A percentile compares a stretch with the other conserved stretches of the same genome.
phyloP scores from a whole-genome alignment of 2,888 invertebrate species.

The Strigamia crassipes region DNA sequence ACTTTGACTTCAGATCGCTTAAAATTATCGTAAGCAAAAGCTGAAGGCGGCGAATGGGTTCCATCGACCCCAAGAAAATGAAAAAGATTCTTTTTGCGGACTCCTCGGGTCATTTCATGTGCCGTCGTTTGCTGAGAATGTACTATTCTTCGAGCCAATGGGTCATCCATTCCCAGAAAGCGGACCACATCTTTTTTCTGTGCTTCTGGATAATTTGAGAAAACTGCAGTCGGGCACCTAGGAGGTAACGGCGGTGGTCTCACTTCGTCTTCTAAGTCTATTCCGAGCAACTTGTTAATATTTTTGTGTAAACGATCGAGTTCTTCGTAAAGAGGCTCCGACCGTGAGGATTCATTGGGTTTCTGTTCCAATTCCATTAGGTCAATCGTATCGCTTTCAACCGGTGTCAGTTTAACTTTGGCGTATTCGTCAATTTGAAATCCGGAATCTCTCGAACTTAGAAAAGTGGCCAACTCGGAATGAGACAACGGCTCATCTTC shows the following conservation, averaged over 20 bases:
- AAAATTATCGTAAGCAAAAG: neutral
- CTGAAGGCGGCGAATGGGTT: neutral
- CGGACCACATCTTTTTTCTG: constrained; percentile 20
- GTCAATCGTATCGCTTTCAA: neutral
- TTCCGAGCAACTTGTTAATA: constrained; percentile 49
- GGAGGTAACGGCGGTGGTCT: constrained; percentile 49
- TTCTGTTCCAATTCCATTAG: neutral
- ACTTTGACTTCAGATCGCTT: neutral
- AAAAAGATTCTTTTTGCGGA: constrained; percentile 31
- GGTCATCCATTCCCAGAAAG: constrained; percentile 35
- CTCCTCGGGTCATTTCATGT: neutral
- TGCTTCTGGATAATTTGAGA: neutral
- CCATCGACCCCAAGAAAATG: constrained; percentile 37
- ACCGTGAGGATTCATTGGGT: neutral
- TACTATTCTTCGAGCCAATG: constrained; percentile 1
- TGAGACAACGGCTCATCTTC: neutral
- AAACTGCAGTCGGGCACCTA: neutral
- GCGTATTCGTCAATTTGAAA: neutral
- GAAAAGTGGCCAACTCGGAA: neutral
- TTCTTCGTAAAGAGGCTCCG: constrained; percentile 49
- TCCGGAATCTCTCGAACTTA: neutral
- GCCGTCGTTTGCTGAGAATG: constrained; percentile 6
- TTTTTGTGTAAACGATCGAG: constrained; percentile 49
- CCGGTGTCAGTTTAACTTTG: neutral
- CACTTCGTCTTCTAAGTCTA: neutral